These are phyloP conservation scores for Mycalesis mineus DNA, from an alignment of 2,888 invertebrate species.

Conservation along the genomic window DNA sequence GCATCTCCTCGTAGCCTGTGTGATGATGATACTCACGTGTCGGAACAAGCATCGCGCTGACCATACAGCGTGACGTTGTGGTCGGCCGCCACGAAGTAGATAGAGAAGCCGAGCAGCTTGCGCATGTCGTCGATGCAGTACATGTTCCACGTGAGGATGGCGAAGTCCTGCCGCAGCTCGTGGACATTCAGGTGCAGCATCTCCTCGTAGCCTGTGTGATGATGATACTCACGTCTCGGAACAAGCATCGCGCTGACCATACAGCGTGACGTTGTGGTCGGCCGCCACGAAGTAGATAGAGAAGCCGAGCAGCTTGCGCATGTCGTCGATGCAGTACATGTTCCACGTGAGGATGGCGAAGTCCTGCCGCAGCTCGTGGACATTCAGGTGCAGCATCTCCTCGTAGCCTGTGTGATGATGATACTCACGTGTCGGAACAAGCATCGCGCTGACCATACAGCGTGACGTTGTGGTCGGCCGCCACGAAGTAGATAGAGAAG, in stretches of 20 bases:
- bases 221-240: conserved; percentile 81
- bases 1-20: conserved; percentile 50
- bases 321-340: conserved; percentile 83
- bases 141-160: conserved; percentile 81
- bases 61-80: conserved; percentile 91
- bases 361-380: conserved; percentile 44
- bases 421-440: conserved; percentile 84
- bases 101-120: conserved; percentile 91
- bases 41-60: conserved; percentile 93
- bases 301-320: conserved; percentile 92
- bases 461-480: conserved; percentile 86
- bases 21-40: conserved; percentile 73
- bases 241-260: conserved; percentile 93
- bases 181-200: conserved; percentile 46
- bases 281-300: conserved; percentile 90
- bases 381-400: conserved; percentile 46
- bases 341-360: conserved; percentile 81
- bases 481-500: conserved; percentile 91
- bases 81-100: conserved; percentile 87
- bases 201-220: conserved; percentile 53
- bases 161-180: conserved; percentile 57
- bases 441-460: conserved; percentile 93
- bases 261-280: conserved; percentile 86
- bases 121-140: conserved; percentile 86
- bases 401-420: conserved; percentile 57